These are phyloP conservation scores for Temnothorax ravouxi DNA, from an alignment of 2,888 invertebrate genomes.

Conservation along the genomic window DNA sequence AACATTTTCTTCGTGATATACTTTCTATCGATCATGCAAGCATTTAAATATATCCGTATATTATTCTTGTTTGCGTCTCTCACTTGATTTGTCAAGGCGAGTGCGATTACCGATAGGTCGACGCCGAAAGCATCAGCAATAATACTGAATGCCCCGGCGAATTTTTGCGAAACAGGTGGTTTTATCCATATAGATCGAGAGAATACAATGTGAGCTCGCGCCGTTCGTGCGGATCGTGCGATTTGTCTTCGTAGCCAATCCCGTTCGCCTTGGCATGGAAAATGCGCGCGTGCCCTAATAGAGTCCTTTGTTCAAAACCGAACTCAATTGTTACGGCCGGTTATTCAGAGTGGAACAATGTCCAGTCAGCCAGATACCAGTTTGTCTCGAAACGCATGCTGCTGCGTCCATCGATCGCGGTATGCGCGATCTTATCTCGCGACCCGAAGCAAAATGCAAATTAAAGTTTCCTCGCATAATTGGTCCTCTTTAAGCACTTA, in stretches of 20 bases:
- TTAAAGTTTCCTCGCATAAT: slow-evolving; percentile 57
- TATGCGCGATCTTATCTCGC: slow-evolving; percentile 53
- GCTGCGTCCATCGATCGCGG: slow-evolving; percentile 52
- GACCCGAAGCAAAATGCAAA: slow-evolving; percentile 56
- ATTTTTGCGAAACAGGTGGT: slow-evolving; percentile 83
- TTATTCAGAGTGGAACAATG: slow-evolving; percentile 68
- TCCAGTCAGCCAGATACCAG: slow-evolving; percentile 56
- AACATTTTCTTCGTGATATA: slow-evolving; percentile 22
- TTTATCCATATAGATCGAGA: slow-evolving; percentile 70
- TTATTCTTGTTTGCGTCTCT: slow-evolving; percentile 36
- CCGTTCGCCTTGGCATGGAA: slow-evolving; percentile 85
- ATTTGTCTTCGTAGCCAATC: slow-evolving; percentile 81
- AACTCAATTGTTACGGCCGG: slow-evolving; percentile 72
- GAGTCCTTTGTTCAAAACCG: slow-evolving; percentile 80
- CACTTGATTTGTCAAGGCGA: slow-evolving; percentile 63
- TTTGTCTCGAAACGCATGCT: slow-evolving; percentile 55
- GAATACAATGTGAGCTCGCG: slow-evolving; percentile 81
- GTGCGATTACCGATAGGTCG: slow-evolving; percentile 45
- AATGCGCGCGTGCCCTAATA: slow-evolving; percentile 79
- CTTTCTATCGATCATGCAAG: slow-evolving; percentile 11
- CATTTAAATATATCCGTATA: slow-evolving; percentile 68
- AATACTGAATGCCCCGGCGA: slow-evolving; percentile 51
- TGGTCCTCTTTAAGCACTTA: slow-evolving; percentile 44
- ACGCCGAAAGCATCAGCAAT: slow-evolving; percentile 46
- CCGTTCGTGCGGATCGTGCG: slow-evolving; percentile 80